Evolutionary conservation across 2,888 invertebrate genomes (phyloP).

Genomic region (Perithous albicinctus): DNA sequence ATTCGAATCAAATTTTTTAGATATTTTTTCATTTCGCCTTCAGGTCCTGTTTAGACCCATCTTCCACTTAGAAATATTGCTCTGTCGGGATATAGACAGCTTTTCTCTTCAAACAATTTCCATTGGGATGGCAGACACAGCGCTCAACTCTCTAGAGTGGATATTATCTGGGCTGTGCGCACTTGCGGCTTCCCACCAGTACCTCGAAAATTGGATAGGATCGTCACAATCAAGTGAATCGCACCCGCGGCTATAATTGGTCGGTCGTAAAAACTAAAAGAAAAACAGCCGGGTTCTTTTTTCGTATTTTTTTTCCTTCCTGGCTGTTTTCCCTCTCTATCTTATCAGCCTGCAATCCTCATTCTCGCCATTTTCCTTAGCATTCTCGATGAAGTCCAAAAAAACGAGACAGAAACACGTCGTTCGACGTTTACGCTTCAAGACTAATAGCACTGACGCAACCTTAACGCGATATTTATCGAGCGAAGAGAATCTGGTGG

Average conservation of each 20-base stretch:
- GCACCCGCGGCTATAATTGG: slow-evolving; percentile 51
- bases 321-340: neutral
- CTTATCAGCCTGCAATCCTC: slow-evolving; percentile 7
- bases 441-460: slow-evolving; percentile 1
- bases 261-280: slow-evolving; percentile 4
- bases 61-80: slow-evolving; percentile 10
- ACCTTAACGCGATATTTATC: slow-evolving; percentile 51
- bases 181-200: slow-evolving; percentile 15
- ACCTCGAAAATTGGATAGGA: slow-evolving; percentile 49
- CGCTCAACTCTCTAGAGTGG: neutral
- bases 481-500: neutral
- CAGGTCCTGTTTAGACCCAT: neutral
- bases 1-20: too few species aligned
- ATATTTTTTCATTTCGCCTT: neutral
- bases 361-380: slow-evolving; percentile 38
- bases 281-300: slow-evolving; percentile 23
- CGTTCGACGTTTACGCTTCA: slow-evolving; percentile 6
- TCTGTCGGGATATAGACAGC: slow-evolving; percentile 6
- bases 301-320: neutral
- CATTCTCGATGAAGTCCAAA: slow-evolving; percentile 47
- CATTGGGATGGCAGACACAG: slow-evolving; percentile 7
- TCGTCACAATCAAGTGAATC: slow-evolving; percentile 57
- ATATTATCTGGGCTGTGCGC: slow-evolving; percentile 37
- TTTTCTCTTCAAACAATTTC: slow-evolving; percentile 23
- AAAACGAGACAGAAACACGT: slow-evolving; percentile 21